Conservation (phyloP, 2,888 invertebrate genomes). For the Limnephilus auricula region DNA sequence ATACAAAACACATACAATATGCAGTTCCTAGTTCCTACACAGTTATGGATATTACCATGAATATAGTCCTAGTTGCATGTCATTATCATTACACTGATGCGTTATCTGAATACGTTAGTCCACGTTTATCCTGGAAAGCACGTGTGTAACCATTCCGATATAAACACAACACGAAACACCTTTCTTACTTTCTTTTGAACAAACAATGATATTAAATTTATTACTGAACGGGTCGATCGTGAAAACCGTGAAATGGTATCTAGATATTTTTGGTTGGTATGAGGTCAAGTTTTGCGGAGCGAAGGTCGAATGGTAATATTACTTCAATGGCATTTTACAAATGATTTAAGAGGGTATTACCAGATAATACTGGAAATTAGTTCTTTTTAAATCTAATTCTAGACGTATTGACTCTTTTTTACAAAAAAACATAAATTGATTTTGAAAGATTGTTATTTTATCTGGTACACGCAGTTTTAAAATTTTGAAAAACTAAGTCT, state of each 20-base stretch:
- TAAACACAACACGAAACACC: neutral
- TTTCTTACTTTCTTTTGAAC: neutral
- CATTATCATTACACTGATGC: conserved; percentile 4
- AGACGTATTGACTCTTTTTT: no score
- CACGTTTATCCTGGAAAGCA: neutral
- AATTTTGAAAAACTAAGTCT: no score
- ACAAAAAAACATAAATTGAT: no score
- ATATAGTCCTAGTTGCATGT: conserved; percentile 24
- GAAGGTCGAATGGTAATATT: neutral
- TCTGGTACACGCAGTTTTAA: no score
- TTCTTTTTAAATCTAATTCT: no score
- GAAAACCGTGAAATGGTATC: neutral
- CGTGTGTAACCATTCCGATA: neutral
- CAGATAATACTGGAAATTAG: no score
- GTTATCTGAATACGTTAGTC: conserved; percentile 3
- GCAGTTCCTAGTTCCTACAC: neutral
- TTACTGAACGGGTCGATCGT: neutral
- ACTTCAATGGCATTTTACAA: neutral
- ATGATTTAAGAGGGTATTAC: neutral
- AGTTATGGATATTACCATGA: conserved; percentile 27
- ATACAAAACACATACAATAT: neutral
- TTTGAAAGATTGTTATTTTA: no score
- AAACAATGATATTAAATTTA: neutral
- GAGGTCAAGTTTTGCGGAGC: neutral
- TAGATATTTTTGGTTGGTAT: neutral